Conservation (phyloP, 2,888 invertebrate genomes). For the Agrochola litura region DNA sequence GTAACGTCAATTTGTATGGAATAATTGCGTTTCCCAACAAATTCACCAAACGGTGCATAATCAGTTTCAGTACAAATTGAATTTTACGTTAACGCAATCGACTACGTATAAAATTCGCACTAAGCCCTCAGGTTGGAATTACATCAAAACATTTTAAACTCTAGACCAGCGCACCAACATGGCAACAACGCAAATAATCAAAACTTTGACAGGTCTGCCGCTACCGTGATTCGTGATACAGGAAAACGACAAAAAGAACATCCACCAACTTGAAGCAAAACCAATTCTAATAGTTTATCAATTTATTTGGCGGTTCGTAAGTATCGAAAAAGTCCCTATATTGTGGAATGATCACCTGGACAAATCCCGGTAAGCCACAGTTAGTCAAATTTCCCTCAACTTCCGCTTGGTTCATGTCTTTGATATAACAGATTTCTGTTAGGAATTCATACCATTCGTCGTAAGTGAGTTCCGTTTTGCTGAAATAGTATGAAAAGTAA, state of each 20-base stretch:
- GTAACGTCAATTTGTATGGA: too few species aligned
- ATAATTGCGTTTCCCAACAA: too few species aligned
- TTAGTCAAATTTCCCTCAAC: conserved; percentile 67
- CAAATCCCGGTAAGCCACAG: conserved; percentile 74
- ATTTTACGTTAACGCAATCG: too few species aligned
- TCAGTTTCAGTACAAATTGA: too few species aligned
- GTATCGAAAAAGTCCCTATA: conserved; percentile 75
- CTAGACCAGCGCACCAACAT: not conserved
- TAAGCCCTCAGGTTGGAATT: not conserved
- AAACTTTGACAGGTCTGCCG: not conserved
- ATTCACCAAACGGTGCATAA: too few species aligned
- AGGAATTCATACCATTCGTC: conserved; percentile 74
- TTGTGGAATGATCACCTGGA: conserved; percentile 69
- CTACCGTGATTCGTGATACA: not conserved
- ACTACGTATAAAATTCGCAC: too few species aligned
- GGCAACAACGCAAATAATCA: not conserved
- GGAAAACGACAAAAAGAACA: not conserved
- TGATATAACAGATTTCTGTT: conserved; percentile 68
- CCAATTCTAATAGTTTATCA: conserved; percentile 24
- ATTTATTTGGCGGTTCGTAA: conserved; percentile 68
- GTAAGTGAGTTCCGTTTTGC: conserved; percentile 72
- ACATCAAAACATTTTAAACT: not conserved
- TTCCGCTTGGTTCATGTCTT: conserved; percentile 63
- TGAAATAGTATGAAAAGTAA: conserved; percentile 55
- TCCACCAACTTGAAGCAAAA: not conserved